phyloP scores from a whole-genome alignment of 2,888 invertebrate species.

The Periphyllus acericola region DNA sequence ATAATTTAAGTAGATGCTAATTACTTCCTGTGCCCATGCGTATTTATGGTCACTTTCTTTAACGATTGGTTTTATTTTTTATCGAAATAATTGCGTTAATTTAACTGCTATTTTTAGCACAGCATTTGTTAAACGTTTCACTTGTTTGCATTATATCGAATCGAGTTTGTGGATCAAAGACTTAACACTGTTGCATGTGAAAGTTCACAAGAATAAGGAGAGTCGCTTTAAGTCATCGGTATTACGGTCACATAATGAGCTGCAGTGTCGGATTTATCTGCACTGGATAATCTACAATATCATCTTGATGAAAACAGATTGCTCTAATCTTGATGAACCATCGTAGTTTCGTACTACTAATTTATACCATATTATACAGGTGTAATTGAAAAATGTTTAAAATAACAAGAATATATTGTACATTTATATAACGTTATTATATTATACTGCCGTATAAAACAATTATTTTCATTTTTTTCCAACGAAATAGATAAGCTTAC shows the following conservation, averaged over 20 bases:
- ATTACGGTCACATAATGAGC: slow-evolving; percentile 29
- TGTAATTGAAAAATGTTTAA: too few species aligned
- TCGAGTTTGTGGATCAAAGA: slow-evolving; percentile 24
- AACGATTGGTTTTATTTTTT: slow-evolving; percentile 36
- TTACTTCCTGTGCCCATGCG: slow-evolving; percentile 25
- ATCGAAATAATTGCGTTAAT: slow-evolving; percentile 35
- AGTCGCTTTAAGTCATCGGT: neutral
- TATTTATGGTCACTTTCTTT: slow-evolving; percentile 39
- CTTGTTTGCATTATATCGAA: slow-evolving; percentile 30
- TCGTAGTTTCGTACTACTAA: neutral
- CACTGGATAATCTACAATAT: slow-evolving; percentile 5
- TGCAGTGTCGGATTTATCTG: slow-evolving; percentile 23
- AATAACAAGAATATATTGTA: too few species aligned
- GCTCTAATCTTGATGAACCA: slow-evolving; percentile 14
- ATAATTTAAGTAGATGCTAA: slow-evolving; percentile 29
- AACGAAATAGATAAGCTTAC: too few species aligned
- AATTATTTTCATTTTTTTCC: too few species aligned
- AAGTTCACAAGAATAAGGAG: slow-evolving; percentile 43
- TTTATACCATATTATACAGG: neutral
- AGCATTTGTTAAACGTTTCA: slow-evolving; percentile 24
- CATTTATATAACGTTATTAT: too few species aligned
- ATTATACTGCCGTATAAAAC: too few species aligned
- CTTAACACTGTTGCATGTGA: slow-evolving; percentile 34
- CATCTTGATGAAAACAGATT: slow-evolving; percentile 22
- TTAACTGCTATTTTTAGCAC: slow-evolving; percentile 38